Conservation (phyloP, 2,797 vertebrate genomes). For the Mus caroli region DNA sequence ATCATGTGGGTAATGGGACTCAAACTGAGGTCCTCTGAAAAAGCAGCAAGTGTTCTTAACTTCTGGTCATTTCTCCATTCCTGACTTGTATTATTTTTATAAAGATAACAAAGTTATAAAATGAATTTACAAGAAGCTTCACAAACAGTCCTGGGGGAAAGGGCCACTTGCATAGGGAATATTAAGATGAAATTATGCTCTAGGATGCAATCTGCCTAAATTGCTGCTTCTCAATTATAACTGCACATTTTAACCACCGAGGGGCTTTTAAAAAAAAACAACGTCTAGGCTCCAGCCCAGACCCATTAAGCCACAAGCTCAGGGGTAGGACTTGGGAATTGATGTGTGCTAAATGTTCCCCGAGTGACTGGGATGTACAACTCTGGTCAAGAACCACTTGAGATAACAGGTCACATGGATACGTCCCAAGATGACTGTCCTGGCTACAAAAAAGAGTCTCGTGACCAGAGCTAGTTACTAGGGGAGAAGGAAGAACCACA, state of each 20-base stretch:
- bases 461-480: background rate
- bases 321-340: background rate
- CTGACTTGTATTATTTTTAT: slow-evolving; percentile 26
- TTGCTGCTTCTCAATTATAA: slow-evolving; percentile 22
- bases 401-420: background rate
- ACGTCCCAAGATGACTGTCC: background rate
- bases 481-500: background rate
- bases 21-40: background rate
- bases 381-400: slow-evolving; percentile 26
- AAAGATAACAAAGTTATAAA: slow-evolving; percentile 38
- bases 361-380: background rate
- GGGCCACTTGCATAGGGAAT: slow-evolving; percentile 14
- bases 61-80: background rate
- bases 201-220: slow-evolving; percentile 51
- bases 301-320: slow-evolving; percentile 49
- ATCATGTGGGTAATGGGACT: background rate
- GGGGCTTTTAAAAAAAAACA: slow-evolving; percentile 63
- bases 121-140: slow-evolving; percentile 35
- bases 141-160: slow-evolving; percentile 39
- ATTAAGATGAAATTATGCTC: slow-evolving; percentile 51
- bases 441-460: background rate
- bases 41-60: background rate
- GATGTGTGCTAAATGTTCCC: background rate
- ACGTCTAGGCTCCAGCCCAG: slow-evolving; percentile 33
- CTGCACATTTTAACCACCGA: slow-evolving; percentile 1